Conservation (phyloP, 2,888 invertebrate species). For the Volucella inanis region DNA sequence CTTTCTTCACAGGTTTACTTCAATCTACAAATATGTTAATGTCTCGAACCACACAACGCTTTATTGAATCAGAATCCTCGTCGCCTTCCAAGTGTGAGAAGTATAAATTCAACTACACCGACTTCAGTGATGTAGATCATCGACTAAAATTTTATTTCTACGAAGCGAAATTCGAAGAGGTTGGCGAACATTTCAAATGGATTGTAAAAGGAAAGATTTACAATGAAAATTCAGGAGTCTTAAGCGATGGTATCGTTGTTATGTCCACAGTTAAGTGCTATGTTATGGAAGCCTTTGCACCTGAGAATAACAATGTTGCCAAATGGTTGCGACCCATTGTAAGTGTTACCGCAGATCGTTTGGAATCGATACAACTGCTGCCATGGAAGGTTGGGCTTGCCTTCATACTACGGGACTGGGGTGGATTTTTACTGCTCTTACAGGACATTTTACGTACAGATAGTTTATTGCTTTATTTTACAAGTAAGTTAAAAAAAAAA, state of each 20-base stretch:
- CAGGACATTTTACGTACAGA: slow-evolving; percentile 85
- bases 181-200: slow-evolving; percentile 84
- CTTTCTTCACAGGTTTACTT: slow-evolving; percentile 82
- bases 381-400: slow-evolving; percentile 85
- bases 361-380: slow-evolving; percentile 83
- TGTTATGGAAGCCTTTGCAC: slow-evolving; percentile 83
- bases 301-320: slow-evolving; percentile 84
- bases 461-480: slow-evolving; percentile 84
- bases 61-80: slow-evolving; percentile 77
- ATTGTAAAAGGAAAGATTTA: slow-evolving; percentile 84
- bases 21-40: slow-evolving; percentile 84
- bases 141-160: slow-evolving; percentile 85
- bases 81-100: slow-evolving; percentile 76
- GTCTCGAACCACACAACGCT: slow-evolving; percentile 80
- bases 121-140: slow-evolving; percentile 85
- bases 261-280: slow-evolving; percentile 84
- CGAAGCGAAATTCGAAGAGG: slow-evolving; percentile 84
- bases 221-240: slow-evolving; percentile 81
- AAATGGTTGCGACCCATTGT: slow-evolving; percentile 84
- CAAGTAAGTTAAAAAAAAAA: slow-evolving; percentile 79
- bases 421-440: slow-evolving; percentile 82
- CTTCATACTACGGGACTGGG: slow-evolving; percentile 83
- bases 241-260: slow-evolving; percentile 84
- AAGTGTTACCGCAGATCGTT: slow-evolving; percentile 83
- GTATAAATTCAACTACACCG: slow-evolving; percentile 84